Evolutionary conservation across 2,888 invertebrate genomes (phyloP).

Genomic region (Laothoe populi): DNA sequence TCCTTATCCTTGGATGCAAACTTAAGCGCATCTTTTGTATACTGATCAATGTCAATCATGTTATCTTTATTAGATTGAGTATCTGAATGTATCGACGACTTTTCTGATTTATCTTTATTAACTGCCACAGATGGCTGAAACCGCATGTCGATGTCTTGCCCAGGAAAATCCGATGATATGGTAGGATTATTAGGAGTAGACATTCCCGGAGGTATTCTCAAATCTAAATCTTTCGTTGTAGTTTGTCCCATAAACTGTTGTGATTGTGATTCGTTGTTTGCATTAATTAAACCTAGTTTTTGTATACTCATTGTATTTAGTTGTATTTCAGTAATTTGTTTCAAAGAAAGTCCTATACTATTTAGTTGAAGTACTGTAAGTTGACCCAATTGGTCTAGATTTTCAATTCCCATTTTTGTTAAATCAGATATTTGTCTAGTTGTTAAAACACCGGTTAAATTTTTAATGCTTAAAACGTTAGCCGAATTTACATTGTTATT

Average conservation of each 20-base stretch:
- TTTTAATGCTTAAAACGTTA: slow-evolving; percentile 83
- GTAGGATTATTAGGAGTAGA: slow-evolving; percentile 55
- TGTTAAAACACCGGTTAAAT: slow-evolving; percentile 84
- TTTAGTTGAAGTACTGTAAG: slow-evolving; percentile 86
- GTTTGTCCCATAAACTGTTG: slow-evolving; percentile 54
- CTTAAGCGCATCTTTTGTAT: slow-evolving; percentile 82
- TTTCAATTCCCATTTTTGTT: slow-evolving; percentile 85
- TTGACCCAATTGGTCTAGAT: slow-evolving; percentile 86
- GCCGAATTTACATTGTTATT: slow-evolving; percentile 54
- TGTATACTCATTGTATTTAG: slow-evolving; percentile 85
- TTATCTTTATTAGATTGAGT: slow-evolving; percentile 62
- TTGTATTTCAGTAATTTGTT: slow-evolving; percentile 86
- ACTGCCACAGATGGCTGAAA: slow-evolving; percentile 62
- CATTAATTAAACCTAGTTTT: slow-evolving; percentile 79
- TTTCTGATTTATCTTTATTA: slow-evolving; percentile 47
- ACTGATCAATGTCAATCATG: slow-evolving; percentile 82
- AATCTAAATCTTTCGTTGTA: slow-evolving; percentile 73
- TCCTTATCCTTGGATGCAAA: slow-evolving; percentile 79
- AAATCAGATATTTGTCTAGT: slow-evolving; percentile 85
- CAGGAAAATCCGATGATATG: slow-evolving; percentile 64
- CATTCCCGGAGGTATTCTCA: slow-evolving; percentile 71
- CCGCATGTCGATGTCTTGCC: slow-evolving; percentile 81
- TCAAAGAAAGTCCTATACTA: slow-evolving; percentile 84
- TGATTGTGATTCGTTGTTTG: slow-evolving; percentile 56
- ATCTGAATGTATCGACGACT: slow-evolving; percentile 51